Percentiles rank a stretch among this genome's conserved stretches.
Conservation (phyloP, 53 echinoderm and acorn worm species). For the Patiria pectinifera region DNA sequence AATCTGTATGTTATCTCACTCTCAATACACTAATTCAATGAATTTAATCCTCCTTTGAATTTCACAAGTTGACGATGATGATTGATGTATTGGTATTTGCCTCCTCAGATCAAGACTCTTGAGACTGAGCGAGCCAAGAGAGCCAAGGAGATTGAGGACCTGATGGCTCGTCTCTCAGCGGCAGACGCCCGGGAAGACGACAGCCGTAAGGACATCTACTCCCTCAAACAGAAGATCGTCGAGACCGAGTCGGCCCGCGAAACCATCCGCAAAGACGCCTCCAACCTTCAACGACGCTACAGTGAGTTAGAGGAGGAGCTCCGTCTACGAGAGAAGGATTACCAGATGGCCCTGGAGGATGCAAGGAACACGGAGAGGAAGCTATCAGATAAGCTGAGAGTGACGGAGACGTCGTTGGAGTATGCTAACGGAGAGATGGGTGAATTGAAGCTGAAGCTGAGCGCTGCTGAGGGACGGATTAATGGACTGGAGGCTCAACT, state of each 20-base stretch:
- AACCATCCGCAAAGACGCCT: slow-evolving; percentile 75
- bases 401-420: slow-evolving; percentile 78
- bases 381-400: slow-evolving; percentile 77
- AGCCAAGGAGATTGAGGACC: slow-evolving; percentile 78
- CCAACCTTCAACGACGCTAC: slow-evolving; percentile 74
- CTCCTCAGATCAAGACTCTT: slow-evolving; percentile 81
- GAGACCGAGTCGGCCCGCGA: slow-evolving; percentile 91
- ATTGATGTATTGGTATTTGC: neutral
- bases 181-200: slow-evolving; percentile 88
- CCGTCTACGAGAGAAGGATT: slow-evolving; percentile 86
- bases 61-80: neutral
- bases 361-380: slow-evolving; percentile 75
- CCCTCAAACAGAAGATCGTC: slow-evolving; percentile 92
- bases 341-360: slow-evolving; percentile 85
- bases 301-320: slow-evolving; percentile 88
- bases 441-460: slow-evolving; percentile 91
- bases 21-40: too few relatives aligned
- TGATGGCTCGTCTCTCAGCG: slow-evolving; percentile 78
- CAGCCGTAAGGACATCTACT: slow-evolving; percentile 73
- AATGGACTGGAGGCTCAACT: slow-evolving; percentile 95
- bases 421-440: slow-evolving; percentile 78
- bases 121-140: slow-evolving; percentile 86
- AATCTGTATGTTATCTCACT: too few relatives aligned
- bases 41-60: too few relatives aligned
- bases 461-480: slow-evolving; percentile 93